Evolutionary conservation across 2,888 invertebrate genomes (phyloP).

Genomic region (Meandrusa payeni): DNA sequence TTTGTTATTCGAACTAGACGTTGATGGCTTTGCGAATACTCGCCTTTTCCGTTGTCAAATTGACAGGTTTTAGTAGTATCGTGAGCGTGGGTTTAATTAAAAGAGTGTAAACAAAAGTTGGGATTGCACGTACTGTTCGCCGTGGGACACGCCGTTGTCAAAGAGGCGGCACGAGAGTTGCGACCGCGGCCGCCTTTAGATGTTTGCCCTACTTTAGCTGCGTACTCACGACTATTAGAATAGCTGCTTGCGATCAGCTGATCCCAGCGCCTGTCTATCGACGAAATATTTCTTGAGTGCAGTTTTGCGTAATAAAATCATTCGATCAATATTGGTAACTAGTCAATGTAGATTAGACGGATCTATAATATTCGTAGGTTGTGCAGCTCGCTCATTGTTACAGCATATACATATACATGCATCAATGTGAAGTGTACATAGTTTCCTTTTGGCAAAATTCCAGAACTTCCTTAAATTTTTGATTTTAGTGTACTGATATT

Average conservation of each 20-base stretch:
- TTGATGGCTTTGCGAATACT: constrained; percentile 54
- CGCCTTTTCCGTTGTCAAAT: constrained; percentile 49
- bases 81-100: constrained; percentile 43
- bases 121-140: constrained; percentile 45
- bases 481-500: no score
- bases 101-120: constrained; percentile 66
- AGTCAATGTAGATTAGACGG: constrained; percentile 5
- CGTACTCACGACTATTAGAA: constrained; percentile 71
- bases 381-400: background rate
- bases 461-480: background rate
- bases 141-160: constrained; percentile 47
- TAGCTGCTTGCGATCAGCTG: constrained; percentile 76
- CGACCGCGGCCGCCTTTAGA: constrained; percentile 58
- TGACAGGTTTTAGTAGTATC: constrained; percentile 52
- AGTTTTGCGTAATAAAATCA: background rate
- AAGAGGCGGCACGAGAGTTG: constrained; percentile 48
- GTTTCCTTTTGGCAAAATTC: constrained; percentile 10
- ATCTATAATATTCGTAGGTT: background rate
- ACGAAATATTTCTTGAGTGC: no score
- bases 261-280: constrained; percentile 43
- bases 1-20: constrained; percentile 64
- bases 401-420: constrained; percentile 1
- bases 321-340: constrained; percentile 3
- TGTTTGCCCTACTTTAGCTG: constrained; percentile 76
- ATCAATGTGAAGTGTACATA: background rate